phyloP scores from a whole-genome alignment of 2,888 invertebrate genomes.

The Cerastis rubricosa region DNA sequence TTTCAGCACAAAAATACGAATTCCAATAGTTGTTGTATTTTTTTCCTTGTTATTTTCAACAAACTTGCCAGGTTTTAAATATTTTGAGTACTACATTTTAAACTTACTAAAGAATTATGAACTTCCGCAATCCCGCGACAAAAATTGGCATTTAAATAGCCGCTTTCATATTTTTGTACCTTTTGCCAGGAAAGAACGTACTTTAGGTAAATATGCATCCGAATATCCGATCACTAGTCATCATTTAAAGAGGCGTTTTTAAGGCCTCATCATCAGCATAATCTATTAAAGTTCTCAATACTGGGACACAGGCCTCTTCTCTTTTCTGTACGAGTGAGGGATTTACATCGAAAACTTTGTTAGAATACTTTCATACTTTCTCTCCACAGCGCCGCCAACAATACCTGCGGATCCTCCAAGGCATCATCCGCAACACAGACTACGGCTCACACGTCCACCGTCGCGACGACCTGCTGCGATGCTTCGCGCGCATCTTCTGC shows the following conservation, averaged over 20 bases:
- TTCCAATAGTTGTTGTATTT: too few species aligned
- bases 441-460: conserved; percentile 95
- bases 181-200: too few species aligned
- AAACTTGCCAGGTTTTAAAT: too few species aligned
- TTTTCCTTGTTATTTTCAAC: too few species aligned
- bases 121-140: too few species aligned
- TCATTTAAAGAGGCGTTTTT: background rate
- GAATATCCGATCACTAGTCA: too few species aligned
- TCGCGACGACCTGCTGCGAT: conserved; percentile 95
- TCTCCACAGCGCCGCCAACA: conserved; percentile 92
- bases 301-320: background rate
- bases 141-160: too few species aligned
- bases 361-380: background rate
- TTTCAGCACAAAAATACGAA: too few species aligned
- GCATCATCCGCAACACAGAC: conserved; percentile 95
- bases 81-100: too few species aligned
- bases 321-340: background rate
- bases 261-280: background rate
- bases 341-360: background rate
- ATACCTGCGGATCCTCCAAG: conserved; percentile 95
- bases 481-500: conserved; percentile 96
- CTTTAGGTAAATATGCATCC: too few species aligned
- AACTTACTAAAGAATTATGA: too few species aligned
- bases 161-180: too few species aligned
- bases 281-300: background rate